Conservation (phyloP, 2,797 vertebrate species). For the Triplophysa bombifrons region DNA sequence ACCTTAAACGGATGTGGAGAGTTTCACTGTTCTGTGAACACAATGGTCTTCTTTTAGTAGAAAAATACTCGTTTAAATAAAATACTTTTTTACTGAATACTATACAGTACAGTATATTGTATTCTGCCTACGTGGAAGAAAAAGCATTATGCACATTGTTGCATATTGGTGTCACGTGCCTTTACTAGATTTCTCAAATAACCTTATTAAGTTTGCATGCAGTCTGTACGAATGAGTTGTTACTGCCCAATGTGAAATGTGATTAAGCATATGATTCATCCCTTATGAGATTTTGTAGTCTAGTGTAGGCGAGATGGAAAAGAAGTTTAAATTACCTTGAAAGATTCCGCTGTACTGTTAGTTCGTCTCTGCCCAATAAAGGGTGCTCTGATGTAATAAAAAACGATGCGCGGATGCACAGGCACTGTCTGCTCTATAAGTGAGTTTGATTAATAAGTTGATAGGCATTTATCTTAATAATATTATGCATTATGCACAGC, state of each 20-base stretch:
- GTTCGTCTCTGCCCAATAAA: not conserved
- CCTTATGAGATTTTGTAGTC: not conserved
- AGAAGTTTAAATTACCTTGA: not conserved
- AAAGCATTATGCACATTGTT: not conserved
- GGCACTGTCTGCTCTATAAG: not conserved
- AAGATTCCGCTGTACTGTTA: not conserved
- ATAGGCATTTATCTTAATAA: not conserved
- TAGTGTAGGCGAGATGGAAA: not conserved
- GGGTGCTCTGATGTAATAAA: not conserved
- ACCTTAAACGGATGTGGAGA: too few relatives aligned
- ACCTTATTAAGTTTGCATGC: not conserved
- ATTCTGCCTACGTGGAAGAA: not conserved
- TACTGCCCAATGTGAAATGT: not conserved
- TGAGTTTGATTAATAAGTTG: not conserved
- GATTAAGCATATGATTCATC: not conserved
- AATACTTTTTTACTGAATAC: not conserved
- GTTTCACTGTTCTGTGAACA: not conserved
- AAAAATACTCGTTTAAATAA: too few relatives aligned
- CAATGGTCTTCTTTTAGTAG: too few relatives aligned
- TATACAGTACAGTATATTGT: not conserved
- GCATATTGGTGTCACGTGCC: not conserved
- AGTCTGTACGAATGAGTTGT: not conserved
- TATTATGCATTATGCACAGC: not conserved
- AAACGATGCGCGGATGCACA: not conserved
- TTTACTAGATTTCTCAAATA: not conserved